Percentiles rank a stretch among this genome's conserved stretches.
Evolutionary conservation across 2,797 vertebrate species (phyloP).

Genomic region (Picus viridis): DNA sequence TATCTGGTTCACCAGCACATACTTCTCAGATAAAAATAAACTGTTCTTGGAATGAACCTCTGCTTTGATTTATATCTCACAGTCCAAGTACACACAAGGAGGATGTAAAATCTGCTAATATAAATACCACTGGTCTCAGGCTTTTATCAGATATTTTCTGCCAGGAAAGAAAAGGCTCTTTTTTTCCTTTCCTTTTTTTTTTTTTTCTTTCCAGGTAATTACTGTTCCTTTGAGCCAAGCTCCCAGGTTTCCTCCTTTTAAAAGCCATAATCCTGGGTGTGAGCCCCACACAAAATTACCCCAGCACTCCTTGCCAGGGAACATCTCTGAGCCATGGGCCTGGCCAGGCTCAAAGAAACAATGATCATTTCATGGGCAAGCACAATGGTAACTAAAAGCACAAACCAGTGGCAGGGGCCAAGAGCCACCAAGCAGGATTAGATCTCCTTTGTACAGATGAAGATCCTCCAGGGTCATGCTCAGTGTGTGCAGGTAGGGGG

Average conservation of each 20-base stretch:
- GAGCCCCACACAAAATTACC: slow-evolving; percentile 6
- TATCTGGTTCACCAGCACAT: slow-evolving; percentile 64
- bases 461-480: not conserved
- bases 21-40: slow-evolving; percentile 78
- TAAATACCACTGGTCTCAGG: slow-evolving; percentile 67
- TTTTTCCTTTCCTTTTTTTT: not conserved
- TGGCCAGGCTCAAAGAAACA: not conserved
- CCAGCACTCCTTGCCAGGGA: not conserved
- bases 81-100: slow-evolving; percentile 67
- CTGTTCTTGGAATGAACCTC: slow-evolving; percentile 69
- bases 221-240: slow-evolving; percentile 11
- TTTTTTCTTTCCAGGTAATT: slow-evolving; percentile 36
- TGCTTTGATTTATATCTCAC: slow-evolving; percentile 74
- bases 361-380: not conserved
- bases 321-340: not conserved
- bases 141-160: slow-evolving; percentile 70
- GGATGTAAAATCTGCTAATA: slow-evolving; percentile 71
- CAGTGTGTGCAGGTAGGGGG: too few species aligned
- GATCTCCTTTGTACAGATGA: accelerated
- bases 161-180: slow-evolving; percentile 46
- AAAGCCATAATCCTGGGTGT: slow-evolving; percentile 42
- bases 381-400: accelerated
- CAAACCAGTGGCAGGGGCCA: not conserved
- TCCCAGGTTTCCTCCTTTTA: slow-evolving; percentile 14
- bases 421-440: not conserved